Percentiles rank a stretch among this genome's conserved stretches.
These are phyloP conservation scores for Netelia inedita DNA, from an alignment of 2,888 invertebrate genomes.

Conservation along the genomic window DNA sequence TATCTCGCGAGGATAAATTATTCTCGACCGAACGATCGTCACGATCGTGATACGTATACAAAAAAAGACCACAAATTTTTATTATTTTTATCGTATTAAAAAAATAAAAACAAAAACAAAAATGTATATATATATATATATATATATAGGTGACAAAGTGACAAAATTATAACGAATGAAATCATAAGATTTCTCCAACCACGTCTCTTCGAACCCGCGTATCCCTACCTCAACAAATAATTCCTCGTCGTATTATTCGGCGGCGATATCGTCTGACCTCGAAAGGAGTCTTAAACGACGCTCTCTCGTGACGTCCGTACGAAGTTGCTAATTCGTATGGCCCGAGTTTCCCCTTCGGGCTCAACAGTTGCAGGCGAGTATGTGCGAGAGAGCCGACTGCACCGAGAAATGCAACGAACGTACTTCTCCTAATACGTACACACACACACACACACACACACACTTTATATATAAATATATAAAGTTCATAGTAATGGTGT, in stretches of 20 bases:
- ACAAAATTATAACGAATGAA: background rate
- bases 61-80: background rate
- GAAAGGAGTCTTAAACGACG: slow-evolving; percentile 68
- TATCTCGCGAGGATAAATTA: background rate
- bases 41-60: background rate
- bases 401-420: slow-evolving; percentile 29
- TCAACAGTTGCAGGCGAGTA: slow-evolving; percentile 35
- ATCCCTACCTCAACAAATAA: slow-evolving; percentile 25
- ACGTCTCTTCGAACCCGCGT: background rate
- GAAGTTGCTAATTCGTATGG: slow-evolving; percentile 72
- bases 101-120: background rate
- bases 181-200: background rate
- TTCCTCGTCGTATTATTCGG: slow-evolving; percentile 16
- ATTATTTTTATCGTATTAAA: background rate
- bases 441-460: background rate
- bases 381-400: slow-evolving; percentile 63
- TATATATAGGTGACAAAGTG: no score
- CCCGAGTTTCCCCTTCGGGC: slow-evolving; percentile 62
- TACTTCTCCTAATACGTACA: background rate
- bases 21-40: background rate
- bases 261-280: slow-evolving; percentile 69
- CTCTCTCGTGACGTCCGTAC: slow-evolving; percentile 65
- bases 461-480: background rate
- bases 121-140: no score
- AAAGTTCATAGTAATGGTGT: background rate